phyloP scores from a whole-genome alignment of 2,797 vertebrate genomes.

The Garrulus glandarius region DNA sequence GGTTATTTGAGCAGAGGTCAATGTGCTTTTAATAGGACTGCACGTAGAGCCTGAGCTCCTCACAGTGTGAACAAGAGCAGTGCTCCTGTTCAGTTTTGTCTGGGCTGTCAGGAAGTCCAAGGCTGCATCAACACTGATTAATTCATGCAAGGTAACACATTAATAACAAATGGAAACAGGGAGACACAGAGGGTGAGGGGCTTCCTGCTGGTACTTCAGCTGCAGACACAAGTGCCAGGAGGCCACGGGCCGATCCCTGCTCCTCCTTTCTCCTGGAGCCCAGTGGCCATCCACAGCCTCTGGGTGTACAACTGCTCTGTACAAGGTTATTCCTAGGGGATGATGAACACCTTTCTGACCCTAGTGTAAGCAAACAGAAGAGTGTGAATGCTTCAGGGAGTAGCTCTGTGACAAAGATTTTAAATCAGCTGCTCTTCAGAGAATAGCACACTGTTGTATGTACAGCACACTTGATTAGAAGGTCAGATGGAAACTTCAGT shows the following conservation, averaged over 20 bases:
- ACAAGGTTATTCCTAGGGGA: background rate
- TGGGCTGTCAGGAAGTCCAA: background rate
- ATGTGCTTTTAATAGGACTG: background rate
- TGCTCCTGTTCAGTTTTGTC: background rate
- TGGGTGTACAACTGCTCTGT: background rate
- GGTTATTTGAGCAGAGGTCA: background rate
- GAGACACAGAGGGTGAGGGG: background rate
- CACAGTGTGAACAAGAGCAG: background rate
- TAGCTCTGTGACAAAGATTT: background rate
- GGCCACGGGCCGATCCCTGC: fast-evolving
- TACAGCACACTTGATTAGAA: background rate
- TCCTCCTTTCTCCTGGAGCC: background rate
- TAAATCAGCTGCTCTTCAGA: background rate
- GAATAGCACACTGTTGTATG: background rate
- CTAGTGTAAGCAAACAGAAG: background rate
- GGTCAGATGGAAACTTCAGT: background rate
- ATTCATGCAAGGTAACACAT: background rate
- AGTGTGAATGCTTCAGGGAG: background rate
- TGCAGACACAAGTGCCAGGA: background rate
- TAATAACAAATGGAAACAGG: background rate
- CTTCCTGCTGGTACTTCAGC: background rate
- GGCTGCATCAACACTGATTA: background rate
- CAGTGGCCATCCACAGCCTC: background rate
- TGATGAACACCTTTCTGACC: background rate
- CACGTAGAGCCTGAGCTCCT: background rate